Percentiles rank a stretch among this genome's conserved stretches.
Conservation (phyloP, 1,140 invertebrate genomes). For the Paraescarpia echinospica region DNA sequence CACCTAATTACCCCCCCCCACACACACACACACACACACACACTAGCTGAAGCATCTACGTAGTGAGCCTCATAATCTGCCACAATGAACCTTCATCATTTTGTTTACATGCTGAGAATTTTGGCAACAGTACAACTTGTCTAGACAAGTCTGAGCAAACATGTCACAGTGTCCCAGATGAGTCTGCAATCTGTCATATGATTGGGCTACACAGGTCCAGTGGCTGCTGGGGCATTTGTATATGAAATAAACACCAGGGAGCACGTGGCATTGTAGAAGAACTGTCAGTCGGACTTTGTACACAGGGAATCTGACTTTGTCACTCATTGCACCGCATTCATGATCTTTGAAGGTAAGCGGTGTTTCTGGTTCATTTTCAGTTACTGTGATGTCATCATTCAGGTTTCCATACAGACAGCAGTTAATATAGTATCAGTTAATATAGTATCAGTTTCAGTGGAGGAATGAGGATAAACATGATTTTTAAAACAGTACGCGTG, state of each 20-base stretch:
- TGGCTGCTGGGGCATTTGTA: neutral
- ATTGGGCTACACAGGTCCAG: neutral
- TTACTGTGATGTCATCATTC: neutral
- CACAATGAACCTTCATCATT: neutral
- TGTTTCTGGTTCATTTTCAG: neutral
- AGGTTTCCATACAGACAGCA: no score
- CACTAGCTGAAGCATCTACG: neutral
- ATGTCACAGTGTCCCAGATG: neutral
- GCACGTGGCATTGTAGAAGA: neutral
- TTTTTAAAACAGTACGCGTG: no score
- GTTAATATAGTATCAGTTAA: no score
- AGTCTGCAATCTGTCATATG: neutral
- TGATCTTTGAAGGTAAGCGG: neutral
- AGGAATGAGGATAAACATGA: no score
- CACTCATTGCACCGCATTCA: neutral
- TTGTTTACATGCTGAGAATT: neutral
- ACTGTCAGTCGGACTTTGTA: neutral
- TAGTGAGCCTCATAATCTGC: neutral
- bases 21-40: no score
- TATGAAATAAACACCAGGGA: neutral
- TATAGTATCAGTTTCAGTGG: no score
- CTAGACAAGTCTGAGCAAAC: neutral
- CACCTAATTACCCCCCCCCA: neutral
- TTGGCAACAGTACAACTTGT: neutral
- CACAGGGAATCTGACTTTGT: neutral